Evolutionary conservation across 2,888 invertebrate genomes (phyloP).

Genomic region (Leptinotarsa juncta): DNA sequence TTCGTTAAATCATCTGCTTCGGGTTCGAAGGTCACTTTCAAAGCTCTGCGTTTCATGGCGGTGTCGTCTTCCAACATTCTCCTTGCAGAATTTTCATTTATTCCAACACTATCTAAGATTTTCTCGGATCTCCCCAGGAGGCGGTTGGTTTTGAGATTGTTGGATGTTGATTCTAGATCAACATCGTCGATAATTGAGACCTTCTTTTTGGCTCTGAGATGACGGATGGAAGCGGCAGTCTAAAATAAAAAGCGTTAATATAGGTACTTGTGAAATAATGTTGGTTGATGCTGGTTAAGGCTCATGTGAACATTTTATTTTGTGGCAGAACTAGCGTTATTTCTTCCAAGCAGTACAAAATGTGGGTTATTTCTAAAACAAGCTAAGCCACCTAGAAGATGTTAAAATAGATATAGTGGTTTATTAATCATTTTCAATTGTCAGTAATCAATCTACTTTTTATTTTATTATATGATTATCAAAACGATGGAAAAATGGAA

Average conservation of each 20-base stretch:
- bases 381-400: too few species aligned
- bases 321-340: background rate
- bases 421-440: too few species aligned
- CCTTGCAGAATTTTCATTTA: slow-evolving; percentile 68
- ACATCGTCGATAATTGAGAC: slow-evolving; percentile 73
- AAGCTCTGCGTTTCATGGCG: slow-evolving; percentile 63
- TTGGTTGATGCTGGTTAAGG: background rate
- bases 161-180: slow-evolving; percentile 72
- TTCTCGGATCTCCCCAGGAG: slow-evolving; percentile 73
- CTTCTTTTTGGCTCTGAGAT: slow-evolving; percentile 73
- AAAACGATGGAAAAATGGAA: too few species aligned
- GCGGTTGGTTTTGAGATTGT: slow-evolving; percentile 71
- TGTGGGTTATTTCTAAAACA: too few species aligned
- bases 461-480: too few species aligned
- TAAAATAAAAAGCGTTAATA: slow-evolving; percentile 60
- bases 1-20: slow-evolving; percentile 66
- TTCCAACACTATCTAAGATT: slow-evolving; percentile 73
- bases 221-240: slow-evolving; percentile 72
- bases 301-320: background rate
- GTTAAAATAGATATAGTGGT: too few species aligned
- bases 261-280: background rate
- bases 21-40: slow-evolving; percentile 56
- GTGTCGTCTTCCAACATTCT: slow-evolving; percentile 56
- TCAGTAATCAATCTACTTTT: too few species aligned
- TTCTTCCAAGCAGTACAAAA: too few species aligned